phyloP scores from a whole-genome alignment of 2,888 invertebrate species.

The Bombylius discolor region DNA sequence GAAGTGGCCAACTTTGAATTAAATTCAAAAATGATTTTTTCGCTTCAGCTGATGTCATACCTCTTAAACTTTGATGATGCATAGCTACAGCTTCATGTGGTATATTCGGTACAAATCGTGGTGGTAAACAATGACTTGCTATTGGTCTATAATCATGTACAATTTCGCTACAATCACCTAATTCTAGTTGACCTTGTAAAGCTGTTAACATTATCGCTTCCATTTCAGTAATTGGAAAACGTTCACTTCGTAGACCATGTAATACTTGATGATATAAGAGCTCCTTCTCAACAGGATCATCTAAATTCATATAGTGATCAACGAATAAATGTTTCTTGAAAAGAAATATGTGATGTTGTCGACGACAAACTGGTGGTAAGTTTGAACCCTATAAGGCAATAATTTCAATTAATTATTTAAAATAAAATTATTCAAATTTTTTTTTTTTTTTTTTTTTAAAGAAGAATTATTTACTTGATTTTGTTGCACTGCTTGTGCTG shows the following conservation, averaged over 20 bases:
- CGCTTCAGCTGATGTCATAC: constrained; percentile 74
- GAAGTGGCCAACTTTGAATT: constrained; percentile 86
- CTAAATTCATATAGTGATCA: constrained; percentile 62
- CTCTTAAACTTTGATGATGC: constrained; percentile 81
- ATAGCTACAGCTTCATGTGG: constrained; percentile 75
- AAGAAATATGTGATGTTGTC: constrained; percentile 53
- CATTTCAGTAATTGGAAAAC: constrained; percentile 84
- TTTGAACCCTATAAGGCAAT: constrained; percentile 28
- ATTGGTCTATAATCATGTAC: constrained; percentile 53
- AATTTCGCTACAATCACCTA: constrained; percentile 65
- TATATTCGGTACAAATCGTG: constrained; percentile 63
- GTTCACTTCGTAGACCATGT: constrained; percentile 77
- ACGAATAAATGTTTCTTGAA: constrained; percentile 76
- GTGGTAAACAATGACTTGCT: constrained; percentile 70
- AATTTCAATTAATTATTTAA: not conserved
- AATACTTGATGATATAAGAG: constrained; percentile 85
- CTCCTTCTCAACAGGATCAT: constrained; percentile 85
- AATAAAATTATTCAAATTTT: no score
- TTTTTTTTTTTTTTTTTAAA: not conserved
- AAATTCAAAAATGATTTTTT: constrained; percentile 87
- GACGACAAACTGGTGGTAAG: constrained; percentile 40
- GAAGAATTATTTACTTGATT: constrained; percentile 21
- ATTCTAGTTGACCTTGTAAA: constrained; percentile 82
- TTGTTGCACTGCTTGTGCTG: constrained; percentile 41
- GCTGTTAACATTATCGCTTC: constrained; percentile 93